Conservation (phyloP, 2,888 invertebrate genomes). For the Malthinus seriepunctatus region DNA sequence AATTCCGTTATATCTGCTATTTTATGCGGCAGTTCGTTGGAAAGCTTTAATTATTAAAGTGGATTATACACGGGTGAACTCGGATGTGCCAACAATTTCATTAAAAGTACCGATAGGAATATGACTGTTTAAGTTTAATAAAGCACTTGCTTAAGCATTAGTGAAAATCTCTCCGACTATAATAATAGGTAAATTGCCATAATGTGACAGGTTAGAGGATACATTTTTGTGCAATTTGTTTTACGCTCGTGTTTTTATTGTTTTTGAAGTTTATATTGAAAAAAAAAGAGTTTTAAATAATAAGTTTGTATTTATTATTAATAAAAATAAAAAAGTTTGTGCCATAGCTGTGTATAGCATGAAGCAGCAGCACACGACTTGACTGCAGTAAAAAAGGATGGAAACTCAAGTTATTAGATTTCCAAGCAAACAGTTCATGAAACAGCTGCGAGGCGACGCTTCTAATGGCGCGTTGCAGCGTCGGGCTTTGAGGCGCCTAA, state of each 20-base stretch:
- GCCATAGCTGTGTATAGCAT: too few relatives aligned
- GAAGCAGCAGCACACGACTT: conserved; percentile 8
- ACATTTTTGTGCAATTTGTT: too few relatives aligned
- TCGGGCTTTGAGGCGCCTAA: conserved; percentile 46
- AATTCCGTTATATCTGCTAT: conserved; percentile 39
- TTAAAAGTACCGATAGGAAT: conserved; percentile 38
- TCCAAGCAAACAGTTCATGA: conserved; percentile 52
- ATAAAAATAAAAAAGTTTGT: too few relatives aligned
- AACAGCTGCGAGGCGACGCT: conserved; percentile 51
- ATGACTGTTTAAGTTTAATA: conserved; percentile 39
- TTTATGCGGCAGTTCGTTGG: conserved; percentile 31
- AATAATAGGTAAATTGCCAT: conserved; percentile 8
- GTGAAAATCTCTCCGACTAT: conserved; percentile 3
- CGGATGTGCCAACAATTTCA: conserved; percentile 37
- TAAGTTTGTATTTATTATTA: too few relatives aligned
- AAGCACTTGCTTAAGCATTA: conserved; percentile 25
- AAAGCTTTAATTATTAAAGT: conserved; percentile 38
- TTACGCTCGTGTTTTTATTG: too few relatives aligned
- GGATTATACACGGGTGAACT: conserved; percentile 37
- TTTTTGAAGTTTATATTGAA: too few relatives aligned
- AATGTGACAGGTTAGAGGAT: background rate
- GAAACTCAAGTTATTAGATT: conserved; percentile 50
- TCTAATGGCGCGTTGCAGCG: conserved; percentile 42
- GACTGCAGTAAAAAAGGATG: conserved; percentile 33
- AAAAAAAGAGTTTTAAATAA: too few relatives aligned